These are phyloP conservation scores for Prunella himalayana DNA, from an alignment of 2,113 vertebrate genomes.

Conservation along the genomic window DNA sequence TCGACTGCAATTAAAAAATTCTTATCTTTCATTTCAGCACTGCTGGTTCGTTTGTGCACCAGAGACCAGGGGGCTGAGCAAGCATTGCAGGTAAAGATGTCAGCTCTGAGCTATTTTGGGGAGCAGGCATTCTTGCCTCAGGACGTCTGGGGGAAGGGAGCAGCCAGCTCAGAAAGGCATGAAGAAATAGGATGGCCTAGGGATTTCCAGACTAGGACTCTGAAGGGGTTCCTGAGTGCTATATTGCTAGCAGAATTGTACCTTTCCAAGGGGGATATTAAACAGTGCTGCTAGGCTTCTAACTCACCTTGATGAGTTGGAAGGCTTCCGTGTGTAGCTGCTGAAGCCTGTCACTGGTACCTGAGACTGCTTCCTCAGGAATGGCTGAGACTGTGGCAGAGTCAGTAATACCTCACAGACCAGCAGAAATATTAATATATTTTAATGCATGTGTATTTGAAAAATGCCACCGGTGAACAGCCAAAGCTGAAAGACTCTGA, in stretches of 20 bases:
- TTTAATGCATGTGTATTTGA: neutral
- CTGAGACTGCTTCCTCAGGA: neutral
- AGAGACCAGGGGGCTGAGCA: neutral
- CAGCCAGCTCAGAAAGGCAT: neutral
- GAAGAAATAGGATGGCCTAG: neutral
- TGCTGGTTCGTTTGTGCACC: neutral
- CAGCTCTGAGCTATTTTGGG: neutral
- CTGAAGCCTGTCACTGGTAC: neutral
- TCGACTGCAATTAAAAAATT: neutral
- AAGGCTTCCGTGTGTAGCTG: neutral
- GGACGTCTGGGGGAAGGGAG: neutral
- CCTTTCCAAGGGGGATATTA: neutral
- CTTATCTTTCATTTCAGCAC: neutral
- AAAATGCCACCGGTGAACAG: neutral
- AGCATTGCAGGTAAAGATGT: neutral
- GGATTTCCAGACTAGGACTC: neutral
- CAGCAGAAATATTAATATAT: neutral
- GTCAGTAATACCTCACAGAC: neutral
- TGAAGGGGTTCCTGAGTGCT: neutral
- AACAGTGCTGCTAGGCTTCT: neutral
- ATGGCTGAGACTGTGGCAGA: neutral
- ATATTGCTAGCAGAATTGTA: neutral
- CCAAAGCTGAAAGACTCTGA: neutral
- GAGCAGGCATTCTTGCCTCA: neutral
- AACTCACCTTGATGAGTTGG: neutral